A percentile compares a stretch with the other conserved stretches of the same genome.
Evolutionary conservation across 2,888 invertebrate species (phyloP).

Genomic region (Hirtodrosophila trivittata): DNA sequence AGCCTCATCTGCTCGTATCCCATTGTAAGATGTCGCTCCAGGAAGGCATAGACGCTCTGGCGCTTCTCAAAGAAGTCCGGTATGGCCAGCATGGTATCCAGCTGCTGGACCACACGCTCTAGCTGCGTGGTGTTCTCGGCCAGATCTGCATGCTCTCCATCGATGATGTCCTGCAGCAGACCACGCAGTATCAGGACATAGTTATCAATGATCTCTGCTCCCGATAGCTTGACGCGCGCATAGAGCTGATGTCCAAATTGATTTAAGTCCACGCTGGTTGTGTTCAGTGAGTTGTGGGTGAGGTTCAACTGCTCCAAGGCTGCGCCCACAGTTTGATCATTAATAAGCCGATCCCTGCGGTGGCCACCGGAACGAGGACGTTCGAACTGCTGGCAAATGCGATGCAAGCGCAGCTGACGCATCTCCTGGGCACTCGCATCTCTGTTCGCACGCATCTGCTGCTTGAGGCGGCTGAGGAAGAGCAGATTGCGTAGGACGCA

Average conservation of each 20-base stretch:
- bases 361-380: slow-evolving; percentile 2
- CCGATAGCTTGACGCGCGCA: slow-evolving; percentile 61
- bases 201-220: slow-evolving; percentile 76
- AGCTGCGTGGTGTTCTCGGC: slow-evolving; percentile 39
- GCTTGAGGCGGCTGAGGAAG: slow-evolving; percentile 66
- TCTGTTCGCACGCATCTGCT: slow-evolving; percentile 48
- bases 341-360: slow-evolving; percentile 44
- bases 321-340: slow-evolving; percentile 50
- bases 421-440: slow-evolving; percentile 73
- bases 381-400: slow-evolving; percentile 73
- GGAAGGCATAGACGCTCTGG: slow-evolving; percentile 72
- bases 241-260: slow-evolving; percentile 70
- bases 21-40: slow-evolving; percentile 59
- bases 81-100: slow-evolving; percentile 62
- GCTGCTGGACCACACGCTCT: slow-evolving; percentile 59
- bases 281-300: slow-evolving; percentile 12
- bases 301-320: slow-evolving; percentile 44
- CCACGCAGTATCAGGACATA: slow-evolving; percentile 69
- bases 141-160: slow-evolving; percentile 52
- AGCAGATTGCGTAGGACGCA: slow-evolving; percentile 68
- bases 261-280: slow-evolving; percentile 39
- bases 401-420: slow-evolving; percentile 68
- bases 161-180: slow-evolving; percentile 71
- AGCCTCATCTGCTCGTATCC: slow-evolving; percentile 59
- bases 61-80: slow-evolving; percentile 77